A percentile compares a stretch with the other conserved stretches of the same genome.
Conservation (phyloP, 2,113 vertebrate species). For the Megaptera novaeangliae region DNA sequence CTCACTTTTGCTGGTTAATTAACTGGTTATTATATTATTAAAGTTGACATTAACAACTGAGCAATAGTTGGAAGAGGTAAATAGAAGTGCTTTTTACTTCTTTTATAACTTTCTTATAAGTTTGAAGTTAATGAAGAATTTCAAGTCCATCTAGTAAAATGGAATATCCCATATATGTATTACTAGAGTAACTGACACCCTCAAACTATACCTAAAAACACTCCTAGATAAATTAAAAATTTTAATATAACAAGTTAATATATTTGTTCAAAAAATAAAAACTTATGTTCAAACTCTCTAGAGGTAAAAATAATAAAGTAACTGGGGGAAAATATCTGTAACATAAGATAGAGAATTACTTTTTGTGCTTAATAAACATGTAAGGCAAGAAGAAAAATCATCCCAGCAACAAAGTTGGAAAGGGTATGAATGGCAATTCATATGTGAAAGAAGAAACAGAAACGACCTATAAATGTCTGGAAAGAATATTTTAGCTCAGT, state of each 20-base stretch:
- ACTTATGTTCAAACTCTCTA: neutral
- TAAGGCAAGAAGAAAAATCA: neutral
- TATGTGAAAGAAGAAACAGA: neutral
- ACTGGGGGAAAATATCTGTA: neutral
- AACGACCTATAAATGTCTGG: neutral
- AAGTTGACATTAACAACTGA: neutral
- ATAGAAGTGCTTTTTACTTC: neutral
- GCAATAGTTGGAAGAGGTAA: neutral
- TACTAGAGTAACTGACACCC: neutral
- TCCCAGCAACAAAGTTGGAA: neutral
- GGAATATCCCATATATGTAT: neutral
- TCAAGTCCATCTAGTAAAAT: neutral
- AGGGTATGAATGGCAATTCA: neutral
- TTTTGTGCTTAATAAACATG: neutral
- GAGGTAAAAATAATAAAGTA: neutral
- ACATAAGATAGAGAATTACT: neutral
- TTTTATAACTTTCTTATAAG: neutral
- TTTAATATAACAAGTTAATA: neutral
- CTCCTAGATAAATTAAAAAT: neutral
- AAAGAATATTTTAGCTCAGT: neutral
- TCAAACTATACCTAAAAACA: neutral
- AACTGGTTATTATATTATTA: no score
- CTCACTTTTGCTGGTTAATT: no score
- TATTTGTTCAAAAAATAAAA: neutral
- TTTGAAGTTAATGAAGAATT: neutral